A percentile compares a stretch with the other conserved stretches of the same genome.
phyloP scores from a whole-genome alignment of 1,140 invertebrate species.

The Drosophila pandora region DNA sequence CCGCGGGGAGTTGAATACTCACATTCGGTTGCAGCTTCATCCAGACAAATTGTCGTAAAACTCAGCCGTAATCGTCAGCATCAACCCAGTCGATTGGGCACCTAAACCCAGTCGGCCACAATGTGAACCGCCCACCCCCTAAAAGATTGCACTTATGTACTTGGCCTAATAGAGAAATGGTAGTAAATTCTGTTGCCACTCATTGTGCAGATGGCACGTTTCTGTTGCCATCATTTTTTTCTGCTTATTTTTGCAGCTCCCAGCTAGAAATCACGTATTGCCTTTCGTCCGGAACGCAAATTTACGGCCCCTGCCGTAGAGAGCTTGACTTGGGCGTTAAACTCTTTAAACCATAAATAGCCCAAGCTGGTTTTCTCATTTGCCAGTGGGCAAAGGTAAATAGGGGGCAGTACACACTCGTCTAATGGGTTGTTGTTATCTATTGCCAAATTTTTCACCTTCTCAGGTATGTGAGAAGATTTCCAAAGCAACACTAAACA shows the following conservation, averaged over 20 bases:
- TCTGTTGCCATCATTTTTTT: conserved; percentile 26
- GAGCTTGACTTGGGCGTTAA: conserved; percentile 17
- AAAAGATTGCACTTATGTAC: conserved; percentile 35
- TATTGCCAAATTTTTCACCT: conserved; percentile 54
- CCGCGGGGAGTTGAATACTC: conserved; percentile 28
- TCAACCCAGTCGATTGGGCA: conserved; percentile 63
- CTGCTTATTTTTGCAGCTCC: conserved; percentile 35
- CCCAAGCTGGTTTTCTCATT: conserved; percentile 33
- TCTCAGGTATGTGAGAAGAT: conserved; percentile 33
- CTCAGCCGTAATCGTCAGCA: conserved; percentile 59
- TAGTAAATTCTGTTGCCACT: conserved; percentile 35
- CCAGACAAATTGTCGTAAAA: conserved; percentile 72
- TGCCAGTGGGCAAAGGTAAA: conserved; percentile 20
- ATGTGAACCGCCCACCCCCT: conserved; percentile 10
- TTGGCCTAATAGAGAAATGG: conserved; percentile 62
- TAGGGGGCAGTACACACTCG: conserved; percentile 1
- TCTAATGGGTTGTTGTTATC: conserved; percentile 46
- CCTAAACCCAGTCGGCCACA: conserved; percentile 12
- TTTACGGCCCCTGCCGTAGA: conserved; percentile 17
- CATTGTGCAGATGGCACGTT: conserved; percentile 53
- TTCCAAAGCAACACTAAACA: conserved; percentile 17
- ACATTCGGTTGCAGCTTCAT: conserved; percentile 53
- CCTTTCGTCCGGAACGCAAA: conserved; percentile 22
- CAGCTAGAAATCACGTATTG: conserved; percentile 50
- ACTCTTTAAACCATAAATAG: conserved; percentile 66